phyloP scores from a whole-genome alignment of 2,797 vertebrate species.

The Hippopotamyrus pictus region DNA sequence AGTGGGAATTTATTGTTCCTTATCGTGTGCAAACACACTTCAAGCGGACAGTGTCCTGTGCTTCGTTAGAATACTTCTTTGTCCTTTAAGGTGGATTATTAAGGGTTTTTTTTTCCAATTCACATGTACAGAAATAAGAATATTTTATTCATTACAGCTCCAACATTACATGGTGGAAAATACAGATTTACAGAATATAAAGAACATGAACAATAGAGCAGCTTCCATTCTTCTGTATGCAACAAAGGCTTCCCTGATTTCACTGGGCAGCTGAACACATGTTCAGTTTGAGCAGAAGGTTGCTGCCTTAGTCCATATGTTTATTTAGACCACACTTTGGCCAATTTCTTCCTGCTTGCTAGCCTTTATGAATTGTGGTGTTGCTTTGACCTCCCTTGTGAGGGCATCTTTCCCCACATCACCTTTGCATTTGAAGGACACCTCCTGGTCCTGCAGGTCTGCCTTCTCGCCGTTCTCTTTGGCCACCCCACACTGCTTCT shows the following conservation, averaged over 20 bases:
- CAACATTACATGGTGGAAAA: not conserved
- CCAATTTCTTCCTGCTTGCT: not conserved
- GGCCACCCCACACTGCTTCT: constrained; percentile 22
- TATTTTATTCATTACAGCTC: not conserved
- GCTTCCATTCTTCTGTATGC: not conserved
- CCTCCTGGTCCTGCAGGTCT: not conserved
- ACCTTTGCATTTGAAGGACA: not conserved
- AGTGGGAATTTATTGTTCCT: not conserved
- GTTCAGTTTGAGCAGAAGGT: not conserved
- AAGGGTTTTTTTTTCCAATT: not conserved
- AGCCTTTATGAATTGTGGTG: not conserved
- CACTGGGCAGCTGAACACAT: not conserved
- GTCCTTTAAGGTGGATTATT: not conserved
- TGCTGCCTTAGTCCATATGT: not conserved
- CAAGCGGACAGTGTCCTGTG: not conserved
- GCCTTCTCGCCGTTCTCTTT: constrained; percentile 9
- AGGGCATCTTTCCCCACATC: not conserved
- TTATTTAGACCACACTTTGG: constrained; percentile 14
- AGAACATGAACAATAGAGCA: not conserved
- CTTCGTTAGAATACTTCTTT: not conserved
- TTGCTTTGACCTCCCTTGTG: not conserved
- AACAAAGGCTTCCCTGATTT: not conserved
- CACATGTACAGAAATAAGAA: not conserved
- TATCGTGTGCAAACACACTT: not conserved
- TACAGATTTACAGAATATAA: not conserved